phyloP scores from a whole-genome alignment of 37 sponge, comb jelly and placozoan genomes.

The Aplysina aerophoba region DNA sequence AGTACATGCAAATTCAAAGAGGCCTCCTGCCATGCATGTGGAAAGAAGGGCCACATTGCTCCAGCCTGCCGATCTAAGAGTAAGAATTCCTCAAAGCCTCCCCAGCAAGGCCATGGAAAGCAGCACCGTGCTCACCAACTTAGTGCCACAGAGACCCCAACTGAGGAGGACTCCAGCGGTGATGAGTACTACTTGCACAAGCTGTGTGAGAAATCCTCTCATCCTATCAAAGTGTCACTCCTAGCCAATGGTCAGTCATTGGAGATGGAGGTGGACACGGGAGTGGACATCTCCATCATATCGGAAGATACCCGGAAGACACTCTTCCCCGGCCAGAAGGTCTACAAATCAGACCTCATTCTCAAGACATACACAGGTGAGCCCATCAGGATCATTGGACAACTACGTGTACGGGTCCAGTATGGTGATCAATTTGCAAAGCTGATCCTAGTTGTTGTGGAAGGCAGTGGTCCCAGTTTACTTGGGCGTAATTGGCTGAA shows the following conservation, averaged over 20 bases:
- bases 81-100: too few species aligned
- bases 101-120: too few species aligned
- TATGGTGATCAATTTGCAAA: neutral
- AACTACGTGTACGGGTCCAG: neutral
- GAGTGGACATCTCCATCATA: slow-evolving; percentile 22
- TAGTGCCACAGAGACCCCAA: neutral
- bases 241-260: neutral
- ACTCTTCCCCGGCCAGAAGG: neutral
- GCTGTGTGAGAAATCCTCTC: neutral
- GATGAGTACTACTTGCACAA: neutral
- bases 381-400: slow-evolving; percentile 1
- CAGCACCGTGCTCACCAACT: neutral
- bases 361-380: slow-evolving; percentile 25
- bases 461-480: slow-evolving; percentile 21
- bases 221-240: neutral
- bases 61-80: neutral
- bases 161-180: neutral
- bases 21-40: slow-evolving; percentile 10
- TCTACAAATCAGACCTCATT: neutral
- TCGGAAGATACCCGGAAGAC: neutral
- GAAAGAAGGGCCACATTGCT: slow-evolving; percentile 37
- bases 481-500: slow-evolving; percentile 28
- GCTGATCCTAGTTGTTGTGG: slow-evolving; percentile 21
- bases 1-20: neutral
- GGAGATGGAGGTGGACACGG: slow-evolving; percentile 33